A percentile compares a stretch with the other conserved stretches of the same genome.
Evolutionary conservation across 2,797 vertebrate genomes (phyloP).

Genomic region (Prionace glauca): DNA sequence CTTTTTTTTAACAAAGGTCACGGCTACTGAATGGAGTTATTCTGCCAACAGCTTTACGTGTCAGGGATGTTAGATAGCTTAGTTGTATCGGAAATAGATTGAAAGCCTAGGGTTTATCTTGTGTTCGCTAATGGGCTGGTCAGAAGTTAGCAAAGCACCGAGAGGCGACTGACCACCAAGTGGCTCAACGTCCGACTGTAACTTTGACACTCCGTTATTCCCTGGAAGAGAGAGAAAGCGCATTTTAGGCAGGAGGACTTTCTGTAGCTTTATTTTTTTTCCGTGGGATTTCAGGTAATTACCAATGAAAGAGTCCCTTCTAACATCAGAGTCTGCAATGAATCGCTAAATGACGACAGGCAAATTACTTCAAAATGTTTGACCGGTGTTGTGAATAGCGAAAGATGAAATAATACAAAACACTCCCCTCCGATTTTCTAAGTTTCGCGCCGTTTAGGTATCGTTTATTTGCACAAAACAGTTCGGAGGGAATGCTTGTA

Average conservation of each 20-base stretch:
- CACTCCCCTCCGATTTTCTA: background rate
- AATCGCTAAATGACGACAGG: background rate
- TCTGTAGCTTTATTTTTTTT: background rate
- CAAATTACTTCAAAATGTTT: background rate
- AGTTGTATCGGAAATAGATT: constrained; percentile 14
- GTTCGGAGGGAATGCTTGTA: background rate
- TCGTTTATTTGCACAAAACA: background rate
- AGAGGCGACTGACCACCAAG: background rate
- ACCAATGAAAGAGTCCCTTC: background rate
- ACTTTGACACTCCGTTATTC: background rate
- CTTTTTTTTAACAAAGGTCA: background rate
- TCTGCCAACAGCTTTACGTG: constrained; percentile 8
- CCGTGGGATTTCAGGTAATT: background rate
- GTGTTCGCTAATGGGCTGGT: background rate
- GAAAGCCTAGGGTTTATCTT: constrained; percentile 23
- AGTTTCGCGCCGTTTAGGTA: background rate
- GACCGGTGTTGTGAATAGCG: background rate
- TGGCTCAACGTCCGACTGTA: background rate
- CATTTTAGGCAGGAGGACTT: background rate
- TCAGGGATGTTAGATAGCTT: constrained; percentile 22
- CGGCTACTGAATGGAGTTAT: constrained; percentile 28
- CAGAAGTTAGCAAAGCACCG: background rate
- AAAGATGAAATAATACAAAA: background rate
- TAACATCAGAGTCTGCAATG: background rate
- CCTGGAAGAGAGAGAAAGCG: background rate